Evolutionary conservation across 2,888 invertebrate genomes (phyloP).

Genomic region (Orthonevra nobilis): DNA sequence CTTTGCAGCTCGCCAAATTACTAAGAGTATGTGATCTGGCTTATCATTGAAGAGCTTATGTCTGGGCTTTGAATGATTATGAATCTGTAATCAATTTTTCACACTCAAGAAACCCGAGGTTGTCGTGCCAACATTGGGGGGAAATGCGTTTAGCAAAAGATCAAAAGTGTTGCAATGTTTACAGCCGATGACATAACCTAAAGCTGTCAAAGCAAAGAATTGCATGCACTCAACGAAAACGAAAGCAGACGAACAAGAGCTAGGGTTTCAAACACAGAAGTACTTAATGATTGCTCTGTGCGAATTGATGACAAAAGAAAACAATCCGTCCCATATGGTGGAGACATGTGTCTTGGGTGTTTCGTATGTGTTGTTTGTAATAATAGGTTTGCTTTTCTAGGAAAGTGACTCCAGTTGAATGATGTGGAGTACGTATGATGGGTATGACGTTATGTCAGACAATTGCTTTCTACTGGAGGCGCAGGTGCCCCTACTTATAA

Average conservation of each 20-base stretch:
- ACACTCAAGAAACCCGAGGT: too few species aligned
- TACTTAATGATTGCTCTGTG: constrained; percentile 21
- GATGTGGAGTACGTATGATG: constrained; percentile 28
- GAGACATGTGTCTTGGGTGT: too few species aligned
- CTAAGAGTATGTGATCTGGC: too few species aligned
- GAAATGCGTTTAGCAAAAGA: not conserved
- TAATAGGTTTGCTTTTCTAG: constrained; percentile 45
- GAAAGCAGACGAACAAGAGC: not conserved
- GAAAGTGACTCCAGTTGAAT: constrained; percentile 56
- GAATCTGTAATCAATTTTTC: not conserved
- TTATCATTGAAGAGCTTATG: too few species aligned
- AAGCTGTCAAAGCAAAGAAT: constrained; percentile 59
- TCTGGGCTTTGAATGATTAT: too few species aligned
- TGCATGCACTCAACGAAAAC: constrained; percentile 45
- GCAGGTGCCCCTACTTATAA: too few species aligned
- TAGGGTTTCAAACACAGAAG: constrained; percentile 5
- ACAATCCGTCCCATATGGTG: constrained; percentile 29
- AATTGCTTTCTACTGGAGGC: too few species aligned
- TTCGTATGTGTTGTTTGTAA: constrained; percentile 19
- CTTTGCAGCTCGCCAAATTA: too few species aligned
- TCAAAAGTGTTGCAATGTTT: constrained; percentile 40
- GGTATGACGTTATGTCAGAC: constrained; percentile 55
- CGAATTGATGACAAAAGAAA: constrained; percentile 45
- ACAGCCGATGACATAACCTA: constrained; percentile 56
- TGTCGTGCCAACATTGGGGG: too few species aligned